These are phyloP conservation scores for Zaprionus inermis DNA, from an alignment of 1,140 invertebrate genomes.

Conservation along the genomic window DNA sequence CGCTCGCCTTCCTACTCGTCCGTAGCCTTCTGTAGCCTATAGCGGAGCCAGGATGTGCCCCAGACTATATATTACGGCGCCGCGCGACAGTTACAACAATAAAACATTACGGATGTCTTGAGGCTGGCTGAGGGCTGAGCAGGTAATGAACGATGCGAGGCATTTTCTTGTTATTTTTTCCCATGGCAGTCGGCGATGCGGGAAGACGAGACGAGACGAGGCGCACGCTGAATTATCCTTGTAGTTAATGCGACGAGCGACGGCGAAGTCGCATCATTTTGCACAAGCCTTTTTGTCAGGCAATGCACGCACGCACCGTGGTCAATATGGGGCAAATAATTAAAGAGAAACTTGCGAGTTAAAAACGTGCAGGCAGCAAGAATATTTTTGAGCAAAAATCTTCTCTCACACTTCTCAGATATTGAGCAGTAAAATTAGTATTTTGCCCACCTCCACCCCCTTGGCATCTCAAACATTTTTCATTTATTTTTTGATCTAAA, in stretches of 20 bases:
- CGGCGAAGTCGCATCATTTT: conserved; percentile 36
- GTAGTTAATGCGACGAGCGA: conserved; percentile 66
- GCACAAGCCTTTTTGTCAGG: conserved; percentile 51
- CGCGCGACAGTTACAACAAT: conserved; percentile 80
- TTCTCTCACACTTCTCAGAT: no score
- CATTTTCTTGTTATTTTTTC: conserved; percentile 80
- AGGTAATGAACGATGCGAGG: conserved; percentile 76
- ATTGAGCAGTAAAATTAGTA: no score
- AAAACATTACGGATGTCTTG: conserved; percentile 79
- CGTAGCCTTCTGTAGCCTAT: neutral
- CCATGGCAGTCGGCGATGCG: conserved; percentile 20
- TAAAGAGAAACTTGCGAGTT: neutral
- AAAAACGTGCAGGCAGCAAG: neutral
- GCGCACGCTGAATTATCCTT: conserved; percentile 66
- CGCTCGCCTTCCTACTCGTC: neutral
- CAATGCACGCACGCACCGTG: conserved; percentile 63
- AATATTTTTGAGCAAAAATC: neutral
- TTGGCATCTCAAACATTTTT: neutral
- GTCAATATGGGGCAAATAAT: conserved; percentile 9
- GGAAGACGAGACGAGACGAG: neutral
- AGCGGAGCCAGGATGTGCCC: conserved; percentile 53
- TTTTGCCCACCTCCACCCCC: no score
- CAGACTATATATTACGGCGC: conserved; percentile 78
- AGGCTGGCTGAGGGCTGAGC: conserved; percentile 25
- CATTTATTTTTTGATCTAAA: no score